Evolutionary conservation across 53 echinoderm and acorn worm species (phyloP).

Genomic region (Holothuria leucospilota): DNA sequence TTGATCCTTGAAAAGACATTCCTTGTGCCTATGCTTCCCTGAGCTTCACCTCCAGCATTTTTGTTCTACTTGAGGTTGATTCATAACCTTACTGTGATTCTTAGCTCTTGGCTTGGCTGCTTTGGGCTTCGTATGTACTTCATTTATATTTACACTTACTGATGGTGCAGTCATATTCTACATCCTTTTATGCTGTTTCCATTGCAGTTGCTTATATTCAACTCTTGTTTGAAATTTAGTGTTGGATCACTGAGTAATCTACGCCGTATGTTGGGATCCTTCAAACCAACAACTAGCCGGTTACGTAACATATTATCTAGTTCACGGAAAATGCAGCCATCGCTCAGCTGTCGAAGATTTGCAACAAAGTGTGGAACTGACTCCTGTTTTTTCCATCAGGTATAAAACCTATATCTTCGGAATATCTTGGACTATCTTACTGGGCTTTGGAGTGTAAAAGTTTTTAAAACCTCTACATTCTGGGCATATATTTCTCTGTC

Average conservation of each 20-base stretch:
- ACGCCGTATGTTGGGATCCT: slow-evolving; percentile 22
- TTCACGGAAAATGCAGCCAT: slow-evolving; percentile 49
- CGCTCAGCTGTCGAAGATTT: slow-evolving; percentile 51
- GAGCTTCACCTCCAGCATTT: slow-evolving; percentile 2
- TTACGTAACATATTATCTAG: slow-evolving; percentile 47
- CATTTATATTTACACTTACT: slow-evolving; percentile 36
- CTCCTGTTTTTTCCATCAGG: neutral
- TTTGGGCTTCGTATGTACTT: neutral
- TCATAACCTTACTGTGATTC: too few relatives aligned
- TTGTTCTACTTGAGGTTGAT: too few relatives aligned
- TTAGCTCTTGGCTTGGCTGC: too few relatives aligned
- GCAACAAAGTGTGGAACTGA: slow-evolving; percentile 41
- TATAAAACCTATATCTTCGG: neutral
- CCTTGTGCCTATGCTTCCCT: neutral
- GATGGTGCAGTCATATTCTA: neutral
- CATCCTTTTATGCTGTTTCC: too few relatives aligned
- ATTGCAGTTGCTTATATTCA: too few relatives aligned
- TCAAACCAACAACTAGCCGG: slow-evolving; percentile 37
- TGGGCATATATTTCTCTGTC: neutral
- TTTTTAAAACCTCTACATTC: neutral
- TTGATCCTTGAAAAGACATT: neutral
- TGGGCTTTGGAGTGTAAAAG: slow-evolving; percentile 12
- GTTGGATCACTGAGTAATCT: neutral
- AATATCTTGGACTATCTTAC: slow-evolving; percentile 20
- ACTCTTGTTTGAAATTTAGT: too few relatives aligned